phyloP scores from a whole-genome alignment of 2,113 vertebrate genomes.

The Asarcornis scutulata region DNA sequence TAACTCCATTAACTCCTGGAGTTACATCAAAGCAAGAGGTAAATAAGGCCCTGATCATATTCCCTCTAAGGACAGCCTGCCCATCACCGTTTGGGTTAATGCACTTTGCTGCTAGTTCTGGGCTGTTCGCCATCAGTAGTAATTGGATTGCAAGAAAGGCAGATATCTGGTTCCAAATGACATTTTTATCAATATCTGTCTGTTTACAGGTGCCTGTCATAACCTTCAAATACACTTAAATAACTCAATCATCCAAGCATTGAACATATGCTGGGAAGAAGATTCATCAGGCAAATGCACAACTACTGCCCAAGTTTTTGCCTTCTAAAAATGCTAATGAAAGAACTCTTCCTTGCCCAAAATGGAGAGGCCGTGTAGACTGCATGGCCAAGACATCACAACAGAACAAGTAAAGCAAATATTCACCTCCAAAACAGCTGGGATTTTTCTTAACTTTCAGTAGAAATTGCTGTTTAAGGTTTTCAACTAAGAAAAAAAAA shows the following conservation, averaged over 20 bases:
- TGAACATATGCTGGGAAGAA: background rate
- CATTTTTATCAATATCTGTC: conserved; percentile 71
- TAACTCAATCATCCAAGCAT: conserved; percentile 44
- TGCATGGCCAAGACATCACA: background rate
- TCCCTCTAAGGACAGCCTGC: background rate
- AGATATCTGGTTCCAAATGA: conserved; percentile 33
- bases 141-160: conserved; percentile 62
- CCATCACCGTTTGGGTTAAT: background rate
- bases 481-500: background rate
- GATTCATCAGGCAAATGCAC: conserved; percentile 39
- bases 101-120: conserved; percentile 39
- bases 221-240: conserved; percentile 70
- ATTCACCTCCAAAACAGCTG: background rate
- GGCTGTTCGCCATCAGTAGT: conserved; percentile 49
- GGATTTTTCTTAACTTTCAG: background rate
- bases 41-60: background rate
- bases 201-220: conserved; percentile 74
- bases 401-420: background rate
- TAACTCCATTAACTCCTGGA: background rate
- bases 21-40: background rate
- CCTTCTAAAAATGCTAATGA: background rate
- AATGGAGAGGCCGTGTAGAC: fast-evolving
- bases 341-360: background rate
- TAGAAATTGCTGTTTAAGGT: background rate
- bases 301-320: background rate